Evolutionary conservation across 2,888 invertebrate species (phyloP).

Genomic region (Hanleya hanleyi): DNA sequence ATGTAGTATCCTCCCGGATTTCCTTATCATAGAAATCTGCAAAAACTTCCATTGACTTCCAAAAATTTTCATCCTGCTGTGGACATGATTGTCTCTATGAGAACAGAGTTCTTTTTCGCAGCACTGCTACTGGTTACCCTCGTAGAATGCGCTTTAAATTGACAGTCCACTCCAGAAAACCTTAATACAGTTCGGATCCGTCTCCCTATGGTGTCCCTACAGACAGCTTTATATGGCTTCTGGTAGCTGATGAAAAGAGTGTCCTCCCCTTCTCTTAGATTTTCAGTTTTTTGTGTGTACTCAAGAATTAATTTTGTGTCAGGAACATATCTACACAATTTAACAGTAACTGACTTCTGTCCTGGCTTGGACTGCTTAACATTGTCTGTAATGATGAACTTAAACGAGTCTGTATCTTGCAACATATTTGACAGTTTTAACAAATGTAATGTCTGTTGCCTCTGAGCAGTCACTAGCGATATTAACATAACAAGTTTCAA

Average conservation of each 20-base stretch:
- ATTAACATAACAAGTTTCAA: conserved; percentile 10
- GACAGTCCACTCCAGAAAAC: conserved; percentile 2
- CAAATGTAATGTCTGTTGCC: conserved; percentile 11
- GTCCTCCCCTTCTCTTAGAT: background rate
- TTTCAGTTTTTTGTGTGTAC: background rate
- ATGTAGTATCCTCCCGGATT: background rate
- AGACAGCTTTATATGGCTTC: background rate
- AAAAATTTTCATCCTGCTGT: conserved; percentile 1
- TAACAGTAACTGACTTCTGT: background rate
- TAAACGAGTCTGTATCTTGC: background rate
- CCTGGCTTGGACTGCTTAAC: conserved; percentile 11
- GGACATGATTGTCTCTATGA: background rate
- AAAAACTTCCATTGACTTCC: background rate
- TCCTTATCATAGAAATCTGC: conserved; percentile 2
- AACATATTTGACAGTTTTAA: conserved; percentile 3
- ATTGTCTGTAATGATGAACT: background rate
- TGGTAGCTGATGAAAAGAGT: background rate
- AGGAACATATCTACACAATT: background rate
- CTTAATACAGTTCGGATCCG: background rate
- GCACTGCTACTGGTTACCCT: background rate
- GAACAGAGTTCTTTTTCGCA: background rate
- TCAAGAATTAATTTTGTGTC: background rate
- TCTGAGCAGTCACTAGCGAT: conserved; percentile 13
- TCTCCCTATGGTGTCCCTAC: background rate
- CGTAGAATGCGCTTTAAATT: background rate